phyloP scores from a whole-genome alignment of 1,140 invertebrate species.

The Eueides isabella region DNA sequence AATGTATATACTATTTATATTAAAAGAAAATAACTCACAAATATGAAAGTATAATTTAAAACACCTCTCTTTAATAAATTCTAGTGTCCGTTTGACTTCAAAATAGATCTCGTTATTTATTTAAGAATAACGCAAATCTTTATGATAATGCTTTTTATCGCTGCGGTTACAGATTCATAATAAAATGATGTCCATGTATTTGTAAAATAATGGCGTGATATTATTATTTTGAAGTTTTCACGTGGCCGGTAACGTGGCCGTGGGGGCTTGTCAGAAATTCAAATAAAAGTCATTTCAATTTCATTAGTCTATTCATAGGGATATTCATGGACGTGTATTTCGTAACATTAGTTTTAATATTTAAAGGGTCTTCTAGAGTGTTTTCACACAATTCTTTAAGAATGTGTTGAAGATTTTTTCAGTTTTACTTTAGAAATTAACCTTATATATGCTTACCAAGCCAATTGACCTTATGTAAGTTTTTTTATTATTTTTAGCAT shows the following conservation, averaged over 20 bases:
- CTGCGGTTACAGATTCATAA: constrained; percentile 73
- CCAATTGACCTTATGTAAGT: too few relatives aligned
- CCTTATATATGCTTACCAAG: too few relatives aligned
- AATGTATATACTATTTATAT: constrained; percentile 12
- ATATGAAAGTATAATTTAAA: constrained; percentile 27
- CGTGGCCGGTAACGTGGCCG: constrained; percentile 63
- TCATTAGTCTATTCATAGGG: constrained; percentile 60
- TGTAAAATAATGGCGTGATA: constrained; percentile 64
- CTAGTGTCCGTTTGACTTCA: background rate
- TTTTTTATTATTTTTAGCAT: background rate
- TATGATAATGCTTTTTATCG: constrained; percentile 64
- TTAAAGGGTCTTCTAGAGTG: constrained; percentile 41
- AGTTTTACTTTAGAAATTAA: background rate
- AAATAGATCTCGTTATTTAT: constrained; percentile 41
- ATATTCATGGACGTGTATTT: constrained; percentile 59
- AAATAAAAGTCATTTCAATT: constrained; percentile 69
- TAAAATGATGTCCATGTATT: constrained; percentile 70
- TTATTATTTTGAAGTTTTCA: constrained; percentile 66
- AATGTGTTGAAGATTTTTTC: background rate
- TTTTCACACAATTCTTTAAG: background rate
- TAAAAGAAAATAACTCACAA: constrained; percentile 7
- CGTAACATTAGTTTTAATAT: constrained; percentile 55
- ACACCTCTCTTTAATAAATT: constrained; percentile 38
- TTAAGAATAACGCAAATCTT: constrained; percentile 55
- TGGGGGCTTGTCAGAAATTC: constrained; percentile 60